Conservation (phyloP, 53 echinoderm and acorn worm species). For the Holothuria leucospilota region DNA sequence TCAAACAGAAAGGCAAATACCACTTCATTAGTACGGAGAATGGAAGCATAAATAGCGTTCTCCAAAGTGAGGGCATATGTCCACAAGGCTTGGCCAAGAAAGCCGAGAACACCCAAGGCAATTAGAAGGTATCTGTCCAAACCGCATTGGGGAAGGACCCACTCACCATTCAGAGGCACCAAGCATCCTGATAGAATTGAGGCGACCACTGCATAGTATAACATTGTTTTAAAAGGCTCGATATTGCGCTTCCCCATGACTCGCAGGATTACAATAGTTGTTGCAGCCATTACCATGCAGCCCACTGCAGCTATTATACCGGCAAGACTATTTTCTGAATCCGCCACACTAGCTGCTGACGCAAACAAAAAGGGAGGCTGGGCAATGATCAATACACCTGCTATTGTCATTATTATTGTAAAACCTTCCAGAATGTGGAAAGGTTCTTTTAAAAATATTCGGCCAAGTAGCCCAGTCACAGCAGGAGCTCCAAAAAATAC, state of each 20-base stretch:
- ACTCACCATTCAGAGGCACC: background rate
- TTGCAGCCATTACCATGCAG: background rate
- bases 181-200: background rate
- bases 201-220: constrained; percentile 4
- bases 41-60: constrained; percentile 9
- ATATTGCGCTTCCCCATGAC: constrained; percentile 22
- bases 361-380: constrained; percentile 17
- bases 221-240: constrained; percentile 11
- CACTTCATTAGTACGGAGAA: constrained; percentile 18
- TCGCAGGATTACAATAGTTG: background rate
- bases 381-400: constrained; percentile 17
- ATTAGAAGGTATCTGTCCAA: background rate
- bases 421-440: background rate
- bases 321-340: background rate
- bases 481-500: constrained; percentile 2
- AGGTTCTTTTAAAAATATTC: constrained; percentile 41
- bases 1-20: constrained; percentile 13
- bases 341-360: background rate
- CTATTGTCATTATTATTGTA: background rate
- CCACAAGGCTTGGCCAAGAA: constrained; percentile 7
- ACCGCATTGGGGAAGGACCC: constrained; percentile 31
- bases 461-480: background rate
- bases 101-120: background rate
- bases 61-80: constrained; percentile 17
- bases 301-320: constrained; percentile 1